These are phyloP conservation scores for Nephrocerus scutellatus DNA, from an alignment of 2,888 invertebrate genomes.

Conservation along the genomic window DNA sequence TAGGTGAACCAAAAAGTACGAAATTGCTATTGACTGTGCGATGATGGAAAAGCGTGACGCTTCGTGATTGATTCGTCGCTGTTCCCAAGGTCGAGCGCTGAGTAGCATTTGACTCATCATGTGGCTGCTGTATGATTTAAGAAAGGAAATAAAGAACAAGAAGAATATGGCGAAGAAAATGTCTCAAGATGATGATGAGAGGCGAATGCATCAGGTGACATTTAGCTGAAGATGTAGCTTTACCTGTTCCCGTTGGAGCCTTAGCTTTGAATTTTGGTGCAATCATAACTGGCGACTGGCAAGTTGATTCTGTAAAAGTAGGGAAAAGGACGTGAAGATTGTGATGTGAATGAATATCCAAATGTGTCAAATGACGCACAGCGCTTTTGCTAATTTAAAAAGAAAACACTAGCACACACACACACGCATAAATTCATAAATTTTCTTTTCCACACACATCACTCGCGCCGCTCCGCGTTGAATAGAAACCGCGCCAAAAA, in stretches of 20 bases:
- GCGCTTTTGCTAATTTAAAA: constrained; percentile 7
- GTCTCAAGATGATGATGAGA: not conserved
- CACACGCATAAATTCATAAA: no score
- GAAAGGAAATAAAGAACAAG: constrained; percentile 2
- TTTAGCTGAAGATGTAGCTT: constrained; percentile 16
- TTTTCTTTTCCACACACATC: no score
- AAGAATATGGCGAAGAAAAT: constrained; percentile 5
- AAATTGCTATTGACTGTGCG: no score
- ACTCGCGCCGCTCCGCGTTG: no score
- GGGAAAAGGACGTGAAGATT: not conserved
- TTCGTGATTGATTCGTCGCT: no score
- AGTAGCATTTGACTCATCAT: no score
- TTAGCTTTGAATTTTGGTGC: constrained; percentile 78
- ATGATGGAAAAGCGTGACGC: no score
- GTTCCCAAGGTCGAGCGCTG: no score
- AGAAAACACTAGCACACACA: constrained; percentile 10
- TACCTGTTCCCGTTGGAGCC: constrained; percentile 51
- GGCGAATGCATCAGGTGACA: not conserved
- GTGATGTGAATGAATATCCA: not conserved
- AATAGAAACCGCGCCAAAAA: no score
- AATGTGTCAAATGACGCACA: not conserved
- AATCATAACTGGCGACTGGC: constrained; percentile 57
- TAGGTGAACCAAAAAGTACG: no score
- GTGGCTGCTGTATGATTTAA: no score
- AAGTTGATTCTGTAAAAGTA: constrained; percentile 53